phyloP scores from a whole-genome alignment of 2,113 vertebrate species.

The Sakesphorus luctuosus region DNA sequence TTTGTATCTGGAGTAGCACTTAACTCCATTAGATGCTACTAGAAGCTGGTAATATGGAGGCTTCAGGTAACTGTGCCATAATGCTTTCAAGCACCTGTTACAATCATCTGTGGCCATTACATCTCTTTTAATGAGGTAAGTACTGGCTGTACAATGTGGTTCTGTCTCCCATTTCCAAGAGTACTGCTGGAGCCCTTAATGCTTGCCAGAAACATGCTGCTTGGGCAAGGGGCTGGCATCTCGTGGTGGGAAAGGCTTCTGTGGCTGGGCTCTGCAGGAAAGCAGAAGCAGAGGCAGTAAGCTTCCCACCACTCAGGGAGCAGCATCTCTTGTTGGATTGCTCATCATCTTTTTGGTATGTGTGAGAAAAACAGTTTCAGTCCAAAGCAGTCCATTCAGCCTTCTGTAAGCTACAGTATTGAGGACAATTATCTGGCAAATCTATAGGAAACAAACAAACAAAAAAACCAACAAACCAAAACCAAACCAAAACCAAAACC shows the following conservation, averaged over 20 bases:
- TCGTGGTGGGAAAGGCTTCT: background rate
- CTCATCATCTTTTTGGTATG: background rate
- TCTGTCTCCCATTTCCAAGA: background rate
- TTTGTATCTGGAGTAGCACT: background rate
- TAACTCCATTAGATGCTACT: background rate
- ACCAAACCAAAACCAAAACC: too few relatives aligned
- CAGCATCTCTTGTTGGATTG: background rate
- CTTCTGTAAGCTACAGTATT: background rate
- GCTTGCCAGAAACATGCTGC: background rate
- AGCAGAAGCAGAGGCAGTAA: background rate
- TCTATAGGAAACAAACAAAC: background rate
- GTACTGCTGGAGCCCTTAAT: background rate
- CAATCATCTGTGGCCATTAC: background rate
- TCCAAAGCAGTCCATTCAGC: background rate
- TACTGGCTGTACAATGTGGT: background rate
- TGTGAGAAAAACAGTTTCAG: background rate
- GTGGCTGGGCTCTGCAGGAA: background rate
- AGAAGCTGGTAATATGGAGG: background rate
- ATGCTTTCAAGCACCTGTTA: background rate
- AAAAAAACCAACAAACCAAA: background rate
- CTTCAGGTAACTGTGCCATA: background rate
- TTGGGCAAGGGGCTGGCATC: background rate
- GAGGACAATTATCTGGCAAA: background rate
- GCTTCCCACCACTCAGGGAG: background rate
- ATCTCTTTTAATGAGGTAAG: background rate